Evolutionary conservation across 92 coral and sea anemone species (phyloP).

Genomic region (Scolanthus callimorphus): DNA sequence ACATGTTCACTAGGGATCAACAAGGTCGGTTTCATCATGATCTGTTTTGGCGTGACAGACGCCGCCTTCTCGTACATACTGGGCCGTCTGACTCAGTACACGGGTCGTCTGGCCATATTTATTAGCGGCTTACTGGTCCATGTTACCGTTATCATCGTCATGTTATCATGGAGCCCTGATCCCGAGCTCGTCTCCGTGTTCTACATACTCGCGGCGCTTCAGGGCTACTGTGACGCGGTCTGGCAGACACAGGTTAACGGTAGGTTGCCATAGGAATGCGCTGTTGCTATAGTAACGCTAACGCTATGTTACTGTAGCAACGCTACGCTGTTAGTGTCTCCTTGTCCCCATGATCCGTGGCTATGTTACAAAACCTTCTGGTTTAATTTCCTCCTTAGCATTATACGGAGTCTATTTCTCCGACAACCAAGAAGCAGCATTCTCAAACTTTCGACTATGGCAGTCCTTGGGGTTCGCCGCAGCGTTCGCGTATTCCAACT

Average conservation of each 20-base stretch:
- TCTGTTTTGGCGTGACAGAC: constrained; percentile 78
- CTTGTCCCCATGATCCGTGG: too few relatives aligned
- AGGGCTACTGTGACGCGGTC: constrained; percentile 78
- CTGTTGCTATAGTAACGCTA: too few relatives aligned
- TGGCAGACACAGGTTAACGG: constrained; percentile 91
- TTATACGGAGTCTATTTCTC: constrained; percentile 69
- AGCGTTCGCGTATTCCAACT: constrained; percentile 60
- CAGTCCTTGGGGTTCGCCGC: constrained; percentile 70
- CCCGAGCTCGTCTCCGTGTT: constrained; percentile 52
- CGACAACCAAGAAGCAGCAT: constrained; percentile 83
- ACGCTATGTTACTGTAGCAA: too few relatives aligned
- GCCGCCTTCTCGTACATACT: constrained; percentile 67
- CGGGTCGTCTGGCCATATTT: constrained; percentile 63
- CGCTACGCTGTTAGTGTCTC: too few relatives aligned
- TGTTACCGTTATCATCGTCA: constrained; percentile 42
- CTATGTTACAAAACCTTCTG: too few relatives aligned
- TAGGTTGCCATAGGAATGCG: too few relatives aligned
- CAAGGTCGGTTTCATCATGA: constrained; percentile 79
- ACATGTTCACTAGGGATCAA: constrained; percentile 75
- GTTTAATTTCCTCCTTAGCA: constrained; percentile 49
- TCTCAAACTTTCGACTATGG: constrained; percentile 81
- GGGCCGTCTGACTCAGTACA: constrained; percentile 65
- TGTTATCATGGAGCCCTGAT: constrained; percentile 61
- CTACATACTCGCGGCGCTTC: constrained; percentile 62
- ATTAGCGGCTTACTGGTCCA: constrained; percentile 66